Conservation (phyloP, 2,888 invertebrate species). For the Andrena bucephala region DNA sequence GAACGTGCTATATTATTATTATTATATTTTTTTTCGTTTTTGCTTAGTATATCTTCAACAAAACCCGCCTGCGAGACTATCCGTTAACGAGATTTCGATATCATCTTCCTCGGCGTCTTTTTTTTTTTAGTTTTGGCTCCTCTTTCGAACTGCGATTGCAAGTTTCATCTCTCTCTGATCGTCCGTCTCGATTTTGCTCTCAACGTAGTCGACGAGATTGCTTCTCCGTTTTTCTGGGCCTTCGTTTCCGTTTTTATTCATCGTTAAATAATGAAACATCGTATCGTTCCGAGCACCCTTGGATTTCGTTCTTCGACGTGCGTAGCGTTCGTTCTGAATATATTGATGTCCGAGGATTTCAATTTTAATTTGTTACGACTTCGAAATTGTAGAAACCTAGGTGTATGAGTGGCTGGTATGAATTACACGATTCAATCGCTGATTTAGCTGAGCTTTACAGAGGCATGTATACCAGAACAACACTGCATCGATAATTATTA, state of each 20-base stretch:
- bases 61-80: slow-evolving; percentile 67
- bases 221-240: slow-evolving; percentile 7
- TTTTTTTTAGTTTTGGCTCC: slow-evolving; percentile 21
- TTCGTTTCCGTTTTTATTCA: background rate
- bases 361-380: slow-evolving; percentile 4
- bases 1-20: slow-evolving; percentile 66
- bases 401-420: slow-evolving; percentile 5
- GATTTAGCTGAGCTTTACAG: slow-evolving; percentile 16
- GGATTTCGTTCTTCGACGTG: slow-evolving; percentile 14
- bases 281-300: slow-evolving; percentile 2
- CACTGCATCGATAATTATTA: background rate
- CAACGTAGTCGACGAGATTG: slow-evolving; percentile 29
- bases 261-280: slow-evolving; percentile 30
- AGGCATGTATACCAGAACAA: slow-evolving; percentile 16
- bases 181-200: background rate
- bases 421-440: slow-evolving; percentile 18
- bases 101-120: background rate
- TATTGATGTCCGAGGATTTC: background rate
- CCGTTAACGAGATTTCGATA: slow-evolving; percentile 67
- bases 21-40: slow-evolving; percentile 25
- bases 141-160: slow-evolving; percentile 7
- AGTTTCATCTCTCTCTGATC: background rate
- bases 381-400: slow-evolving; percentile 33
- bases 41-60: slow-evolving; percentile 47
- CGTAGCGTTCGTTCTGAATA: slow-evolving; percentile 16